Percentiles rank a stretch among this genome's conserved stretches.
These are phyloP conservation scores for Rhinatrema bivittatum DNA, from an alignment of 2,797 vertebrate genomes.

Conservation along the genomic window DNA sequence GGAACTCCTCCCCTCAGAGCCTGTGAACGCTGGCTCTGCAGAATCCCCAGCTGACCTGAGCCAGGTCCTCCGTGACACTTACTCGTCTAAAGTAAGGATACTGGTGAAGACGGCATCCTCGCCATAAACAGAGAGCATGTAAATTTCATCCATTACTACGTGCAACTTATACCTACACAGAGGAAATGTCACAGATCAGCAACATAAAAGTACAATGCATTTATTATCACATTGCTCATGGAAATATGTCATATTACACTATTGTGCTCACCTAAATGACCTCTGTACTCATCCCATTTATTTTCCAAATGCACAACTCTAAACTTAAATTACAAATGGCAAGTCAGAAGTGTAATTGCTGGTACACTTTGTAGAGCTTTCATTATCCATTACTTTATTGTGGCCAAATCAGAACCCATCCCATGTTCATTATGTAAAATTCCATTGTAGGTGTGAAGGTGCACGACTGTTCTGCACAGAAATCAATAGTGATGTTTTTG, in stretches of 20 bases:
- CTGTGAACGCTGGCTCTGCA: no score
- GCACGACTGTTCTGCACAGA: no score
- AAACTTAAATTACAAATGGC: no score
- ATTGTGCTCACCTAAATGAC: background rate
- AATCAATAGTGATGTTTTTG: no score
- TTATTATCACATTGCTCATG: no score
- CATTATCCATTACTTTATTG: background rate
- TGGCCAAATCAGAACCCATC: background rate
- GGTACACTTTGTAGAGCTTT: background rate
- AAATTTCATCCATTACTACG: conserved; percentile 34
- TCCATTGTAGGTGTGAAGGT: no score
- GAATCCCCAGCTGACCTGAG: no score
- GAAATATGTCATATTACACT: background rate
- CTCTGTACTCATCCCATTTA: background rate
- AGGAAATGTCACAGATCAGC: conserved; percentile 4
- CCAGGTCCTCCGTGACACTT: conserved; percentile 9
- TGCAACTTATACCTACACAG: conserved; percentile 14
- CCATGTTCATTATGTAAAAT: no score
- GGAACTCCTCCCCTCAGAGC: no score
- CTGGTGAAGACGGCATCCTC: conserved; percentile 24
- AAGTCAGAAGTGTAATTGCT: background rate
- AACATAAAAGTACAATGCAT: no score
- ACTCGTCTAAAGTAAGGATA: conserved; percentile 28
- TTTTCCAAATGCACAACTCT: fast-evolving
- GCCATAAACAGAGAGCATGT: conserved; percentile 29